These are phyloP conservation scores for Lates calcarifer DNA, from an alignment of 2,113 vertebrate genomes.

Conservation along the genomic window DNA sequence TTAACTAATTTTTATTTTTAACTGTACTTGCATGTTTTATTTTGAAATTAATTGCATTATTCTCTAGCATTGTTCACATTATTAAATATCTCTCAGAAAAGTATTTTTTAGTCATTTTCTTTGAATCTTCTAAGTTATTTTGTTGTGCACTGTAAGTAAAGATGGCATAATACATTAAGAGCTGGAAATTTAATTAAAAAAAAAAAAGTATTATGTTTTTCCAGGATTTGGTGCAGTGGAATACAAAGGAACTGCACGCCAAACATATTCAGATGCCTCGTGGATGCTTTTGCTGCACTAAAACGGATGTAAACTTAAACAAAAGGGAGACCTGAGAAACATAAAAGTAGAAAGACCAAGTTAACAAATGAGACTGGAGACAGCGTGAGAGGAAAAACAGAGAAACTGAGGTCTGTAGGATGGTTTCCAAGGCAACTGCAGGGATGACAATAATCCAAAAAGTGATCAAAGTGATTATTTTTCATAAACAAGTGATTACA, in stretches of 20 bases:
- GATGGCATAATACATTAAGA: not conserved
- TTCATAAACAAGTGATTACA: constrained; percentile 45
- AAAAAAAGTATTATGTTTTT: not conserved
- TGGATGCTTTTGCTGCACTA: not conserved
- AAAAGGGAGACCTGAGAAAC: not conserved
- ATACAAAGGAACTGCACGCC: not conserved
- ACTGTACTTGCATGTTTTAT: not conserved
- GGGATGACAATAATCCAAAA: constrained; percentile 30
- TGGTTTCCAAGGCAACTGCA: constrained; percentile 27
- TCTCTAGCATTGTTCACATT: not conserved
- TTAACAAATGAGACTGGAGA: not conserved
- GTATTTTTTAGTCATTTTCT: not conserved
- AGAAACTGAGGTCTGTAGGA: constrained; percentile 8
- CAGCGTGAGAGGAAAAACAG: not conserved
- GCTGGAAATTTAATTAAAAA: not conserved
- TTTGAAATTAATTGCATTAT: not conserved
- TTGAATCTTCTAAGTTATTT: not conserved
- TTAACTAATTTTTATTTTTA: no score
- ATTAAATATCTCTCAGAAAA: not conserved
- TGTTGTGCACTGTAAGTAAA: not conserved
- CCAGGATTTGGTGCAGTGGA: not conserved
- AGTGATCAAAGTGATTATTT: constrained; percentile 38
- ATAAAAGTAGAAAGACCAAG: not conserved
- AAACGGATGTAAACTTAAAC: not conserved
- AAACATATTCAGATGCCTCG: not conserved